Evolutionary conservation across 2,888 invertebrate genomes (phyloP).

Genomic region (Notodonta ziczac): DNA sequence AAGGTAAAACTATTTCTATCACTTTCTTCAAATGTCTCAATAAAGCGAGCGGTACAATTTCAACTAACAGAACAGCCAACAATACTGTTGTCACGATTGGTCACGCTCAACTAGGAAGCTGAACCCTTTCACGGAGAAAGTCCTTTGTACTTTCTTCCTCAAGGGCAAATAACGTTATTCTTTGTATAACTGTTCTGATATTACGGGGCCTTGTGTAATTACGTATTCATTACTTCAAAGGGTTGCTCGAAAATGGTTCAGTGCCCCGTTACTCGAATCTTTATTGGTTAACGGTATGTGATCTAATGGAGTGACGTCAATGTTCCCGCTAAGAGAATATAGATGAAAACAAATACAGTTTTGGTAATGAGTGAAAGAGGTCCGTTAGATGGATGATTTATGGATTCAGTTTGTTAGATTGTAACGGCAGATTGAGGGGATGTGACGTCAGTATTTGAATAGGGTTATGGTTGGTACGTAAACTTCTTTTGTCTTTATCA

Average conservation of each 20-base stretch:
- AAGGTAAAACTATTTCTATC: slow-evolving; percentile 23
- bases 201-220: slow-evolving; percentile 81
- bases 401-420: slow-evolving; percentile 18
- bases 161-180: slow-evolving; percentile 67
- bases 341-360: slow-evolving; percentile 55
- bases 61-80: slow-evolving; percentile 45
- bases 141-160: slow-evolving; percentile 74
- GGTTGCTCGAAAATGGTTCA: slow-evolving; percentile 78
- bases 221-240: slow-evolving; percentile 68
- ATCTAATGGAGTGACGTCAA: slow-evolving; percentile 46
- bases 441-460: background rate
- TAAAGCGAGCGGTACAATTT: slow-evolving; percentile 45
- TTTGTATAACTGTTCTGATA: slow-evolving; percentile 71
- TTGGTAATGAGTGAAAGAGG: slow-evolving; percentile 63
- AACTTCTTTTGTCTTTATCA: background rate
- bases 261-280: slow-evolving; percentile 60
- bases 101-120: slow-evolving; percentile 65
- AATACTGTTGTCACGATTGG: slow-evolving; percentile 51
- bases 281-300: slow-evolving; percentile 68
- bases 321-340: slow-evolving; percentile 36
- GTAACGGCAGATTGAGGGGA: slow-evolving; percentile 1
- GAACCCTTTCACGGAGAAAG: slow-evolving; percentile 75
- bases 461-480: background rate
- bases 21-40: slow-evolving; percentile 38
- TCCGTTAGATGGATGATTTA: slow-evolving; percentile 35